A percentile compares a stretch with the other conserved stretches of the same genome.
phyloP scores from a whole-genome alignment of 2,888 invertebrate species.

The Scaptomyza cyrtandrae region DNA sequence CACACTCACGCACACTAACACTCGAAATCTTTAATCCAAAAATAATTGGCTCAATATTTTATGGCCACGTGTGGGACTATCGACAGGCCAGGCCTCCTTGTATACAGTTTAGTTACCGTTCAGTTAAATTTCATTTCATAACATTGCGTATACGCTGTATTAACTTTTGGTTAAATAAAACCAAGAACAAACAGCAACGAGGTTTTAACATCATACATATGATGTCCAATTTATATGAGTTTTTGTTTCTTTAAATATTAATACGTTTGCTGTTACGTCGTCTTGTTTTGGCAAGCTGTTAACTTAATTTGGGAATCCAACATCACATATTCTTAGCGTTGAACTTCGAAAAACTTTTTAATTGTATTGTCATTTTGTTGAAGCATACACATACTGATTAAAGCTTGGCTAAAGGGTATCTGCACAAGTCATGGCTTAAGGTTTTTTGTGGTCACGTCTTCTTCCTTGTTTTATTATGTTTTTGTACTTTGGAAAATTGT shows the following conservation, averaged over 20 bases:
- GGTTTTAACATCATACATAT: slow-evolving; percentile 27
- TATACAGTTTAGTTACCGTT: slow-evolving; percentile 19
- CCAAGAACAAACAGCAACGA: slow-evolving; percentile 45
- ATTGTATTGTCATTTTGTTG: not conserved
- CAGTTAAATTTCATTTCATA: slow-evolving; percentile 65
- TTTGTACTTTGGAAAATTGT: slow-evolving; percentile 26
- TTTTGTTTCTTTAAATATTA: slow-evolving; percentile 30
- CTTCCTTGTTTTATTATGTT: not conserved
- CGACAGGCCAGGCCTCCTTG: not conserved
- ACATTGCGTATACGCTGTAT: slow-evolving; percentile 64
- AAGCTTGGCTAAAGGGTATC: not conserved
- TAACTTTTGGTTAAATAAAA: slow-evolving; percentile 68
- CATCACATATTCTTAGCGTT: not conserved
- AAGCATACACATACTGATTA: not conserved
- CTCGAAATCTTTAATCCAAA: slow-evolving; percentile 61
- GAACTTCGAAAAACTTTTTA: too few species aligned
- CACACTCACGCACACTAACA: not conserved
- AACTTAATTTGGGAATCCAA: slow-evolving; percentile 34
- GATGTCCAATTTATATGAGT: slow-evolving; percentile 33
- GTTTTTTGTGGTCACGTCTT: not conserved
- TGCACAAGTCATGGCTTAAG: not conserved
- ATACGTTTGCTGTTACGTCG: slow-evolving; percentile 26
- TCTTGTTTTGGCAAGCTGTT: slow-evolving; percentile 5
- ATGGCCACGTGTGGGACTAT: slow-evolving; percentile 41
- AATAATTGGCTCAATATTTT: slow-evolving; percentile 66